These are phyloP conservation scores for Galemys pyrenaicus DNA, from an alignment of 2,113 vertebrate species.

Conservation along the genomic window DNA sequence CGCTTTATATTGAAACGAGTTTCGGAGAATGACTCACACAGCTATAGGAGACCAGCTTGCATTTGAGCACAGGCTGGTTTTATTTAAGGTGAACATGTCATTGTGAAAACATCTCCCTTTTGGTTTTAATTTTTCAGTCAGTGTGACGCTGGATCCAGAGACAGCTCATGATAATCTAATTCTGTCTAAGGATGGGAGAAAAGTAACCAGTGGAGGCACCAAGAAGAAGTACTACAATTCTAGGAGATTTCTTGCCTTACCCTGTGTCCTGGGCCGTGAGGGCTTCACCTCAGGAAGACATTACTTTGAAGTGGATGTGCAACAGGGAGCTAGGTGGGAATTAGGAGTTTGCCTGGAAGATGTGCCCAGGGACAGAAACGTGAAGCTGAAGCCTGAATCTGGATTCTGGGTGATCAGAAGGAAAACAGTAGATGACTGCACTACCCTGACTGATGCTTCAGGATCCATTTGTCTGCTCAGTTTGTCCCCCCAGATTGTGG, in stretches of 20 bases:
- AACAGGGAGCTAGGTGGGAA: slow-evolving; percentile 60
- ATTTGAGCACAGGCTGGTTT: neutral
- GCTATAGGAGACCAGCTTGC: neutral
- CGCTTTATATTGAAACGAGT: neutral
- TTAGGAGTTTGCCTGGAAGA: slow-evolving; percentile 53
- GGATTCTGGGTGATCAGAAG: slow-evolving; percentile 63
- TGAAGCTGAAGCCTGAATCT: neutral
- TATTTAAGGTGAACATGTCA: neutral
- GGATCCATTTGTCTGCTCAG: neutral
- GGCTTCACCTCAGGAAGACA: slow-evolving; percentile 66
- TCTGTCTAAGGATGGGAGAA: slow-evolving; percentile 64
- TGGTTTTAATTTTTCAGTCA: neutral
- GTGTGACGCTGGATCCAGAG: slow-evolving; percentile 70
- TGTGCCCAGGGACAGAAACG: neutral
- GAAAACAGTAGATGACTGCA: neutral
- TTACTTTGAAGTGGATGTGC: slow-evolving; percentile 74
- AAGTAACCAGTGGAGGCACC: neutral
- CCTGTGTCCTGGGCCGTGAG: slow-evolving; percentile 63
- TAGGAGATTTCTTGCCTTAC: slow-evolving; percentile 19
- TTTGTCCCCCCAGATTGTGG: slow-evolving; percentile 22
- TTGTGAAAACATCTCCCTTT: neutral
- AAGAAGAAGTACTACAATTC: neutral
- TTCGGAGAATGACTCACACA: neutral
- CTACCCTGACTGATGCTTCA: neutral
- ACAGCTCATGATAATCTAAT: slow-evolving; percentile 46